Evolutionary conservation across 2,888 invertebrate species (phyloP).

Genomic region (Tachina grossa): DNA sequence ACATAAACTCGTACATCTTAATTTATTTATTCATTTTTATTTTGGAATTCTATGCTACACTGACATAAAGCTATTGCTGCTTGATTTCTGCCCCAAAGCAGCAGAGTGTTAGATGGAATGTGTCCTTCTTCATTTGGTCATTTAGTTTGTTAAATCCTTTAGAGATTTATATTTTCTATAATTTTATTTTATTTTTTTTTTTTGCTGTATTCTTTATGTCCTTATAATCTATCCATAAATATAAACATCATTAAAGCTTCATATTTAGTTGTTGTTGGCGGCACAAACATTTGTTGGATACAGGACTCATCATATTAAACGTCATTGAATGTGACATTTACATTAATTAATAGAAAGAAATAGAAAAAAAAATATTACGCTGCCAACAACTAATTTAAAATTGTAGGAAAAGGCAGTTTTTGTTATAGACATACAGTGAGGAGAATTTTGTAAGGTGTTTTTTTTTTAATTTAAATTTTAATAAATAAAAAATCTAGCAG

Average conservation of each 20-base stretch:
- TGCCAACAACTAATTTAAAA: neutral
- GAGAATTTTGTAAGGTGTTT: neutral
- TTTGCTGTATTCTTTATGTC: neutral
- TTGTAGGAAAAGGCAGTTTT: neutral
- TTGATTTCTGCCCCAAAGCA: constrained; percentile 15
- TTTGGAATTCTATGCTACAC: constrained; percentile 20
- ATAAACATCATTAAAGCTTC: constrained; percentile 61
- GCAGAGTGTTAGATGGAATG: constrained; percentile 18
- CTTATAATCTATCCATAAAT: constrained; percentile 67
- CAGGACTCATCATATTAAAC: constrained; percentile 71
- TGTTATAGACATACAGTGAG: too few species aligned
- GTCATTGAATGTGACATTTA: constrained; percentile 77
- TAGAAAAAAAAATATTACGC: constrained; percentile 28
- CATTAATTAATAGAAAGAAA: constrained; percentile 78
- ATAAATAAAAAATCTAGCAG: too few species aligned
- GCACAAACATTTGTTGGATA: constrained; percentile 49
- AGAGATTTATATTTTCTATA: constrained; percentile 77
- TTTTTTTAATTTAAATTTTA: neutral
- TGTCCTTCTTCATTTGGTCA: constrained; percentile 56
- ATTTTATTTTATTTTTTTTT: constrained; percentile 11
- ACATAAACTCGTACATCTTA: constrained; percentile 52
- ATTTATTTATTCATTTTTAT: constrained; percentile 44
- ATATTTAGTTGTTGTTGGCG: constrained; percentile 17
- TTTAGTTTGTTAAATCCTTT: constrained; percentile 74
- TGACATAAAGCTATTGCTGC: neutral